A percentile compares a stretch with the other conserved stretches of the same genome.
Conservation (phyloP, 2,888 invertebrate genomes). For the Drosophila incognita region DNA sequence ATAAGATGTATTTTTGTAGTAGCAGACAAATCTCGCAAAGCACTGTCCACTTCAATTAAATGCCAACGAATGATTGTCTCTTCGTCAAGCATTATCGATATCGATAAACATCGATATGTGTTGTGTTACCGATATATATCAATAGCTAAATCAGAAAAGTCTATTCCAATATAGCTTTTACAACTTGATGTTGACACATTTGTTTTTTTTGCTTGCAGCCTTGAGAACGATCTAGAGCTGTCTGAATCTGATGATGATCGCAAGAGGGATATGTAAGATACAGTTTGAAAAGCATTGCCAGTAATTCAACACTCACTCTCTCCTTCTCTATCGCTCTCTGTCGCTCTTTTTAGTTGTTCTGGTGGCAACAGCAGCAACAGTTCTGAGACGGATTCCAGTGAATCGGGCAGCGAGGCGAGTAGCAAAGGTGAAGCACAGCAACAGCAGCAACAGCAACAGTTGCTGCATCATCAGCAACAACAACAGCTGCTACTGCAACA, state of each 20-base stretch:
- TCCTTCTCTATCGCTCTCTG: neutral
- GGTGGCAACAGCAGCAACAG: conserved; percentile 87
- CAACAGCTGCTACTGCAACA: conserved; percentile 46
- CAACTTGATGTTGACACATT: neutral
- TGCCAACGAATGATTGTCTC: neutral
- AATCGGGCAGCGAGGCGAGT: conserved; percentile 84
- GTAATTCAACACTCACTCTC: neutral
- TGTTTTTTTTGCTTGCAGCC: conserved; percentile 53
- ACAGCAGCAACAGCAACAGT: conserved; percentile 38
- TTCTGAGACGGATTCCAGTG: conserved; percentile 84
- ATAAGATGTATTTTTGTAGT: too few species aligned
- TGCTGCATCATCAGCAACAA: conserved; percentile 29
- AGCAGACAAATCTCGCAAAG: too few species aligned
- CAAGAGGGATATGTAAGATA: conserved; percentile 83
- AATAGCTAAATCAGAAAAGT: neutral
- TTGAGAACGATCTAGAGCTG: conserved; percentile 89
- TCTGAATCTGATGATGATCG: conserved; percentile 93
- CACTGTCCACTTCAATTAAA: too few species aligned
- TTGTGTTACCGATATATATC: too few species aligned
- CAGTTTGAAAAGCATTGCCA: conserved; percentile 3
- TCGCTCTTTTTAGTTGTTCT: conserved; percentile 55
- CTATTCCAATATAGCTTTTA: neutral
- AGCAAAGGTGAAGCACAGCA: conserved; percentile 77
- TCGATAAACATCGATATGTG: neutral
- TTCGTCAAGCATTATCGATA: neutral